Evolutionary conservation across 2,113 vertebrate species (phyloP), one percentile per base, ranked within the genome.

Genomic region (Callipepla californica): DNA sequence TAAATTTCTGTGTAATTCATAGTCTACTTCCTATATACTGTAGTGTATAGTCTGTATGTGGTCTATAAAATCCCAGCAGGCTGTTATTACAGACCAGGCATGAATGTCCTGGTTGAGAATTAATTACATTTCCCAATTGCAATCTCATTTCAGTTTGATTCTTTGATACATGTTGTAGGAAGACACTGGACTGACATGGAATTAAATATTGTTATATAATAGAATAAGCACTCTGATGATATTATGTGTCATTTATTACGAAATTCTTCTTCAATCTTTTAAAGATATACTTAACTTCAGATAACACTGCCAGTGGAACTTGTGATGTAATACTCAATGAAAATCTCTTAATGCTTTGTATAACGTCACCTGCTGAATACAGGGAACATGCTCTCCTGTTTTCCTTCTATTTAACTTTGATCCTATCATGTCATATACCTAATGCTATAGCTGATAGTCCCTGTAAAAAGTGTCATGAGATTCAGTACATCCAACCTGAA

Each of bases 201-300:
- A 76, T 87, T 82, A 53, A 93, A 88, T 92, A 94, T 90, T 72
- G 89, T 95, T 89, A 74, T 70, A 79, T 55, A 92, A 58, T 84
- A 95, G 94, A 93, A 90, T 90, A 93, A 90, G 77, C 47, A 44
- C 59, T 87, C 34, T 85, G 74, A 90, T 91, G 73, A 87, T 89
- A 95, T 84, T 92, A 72, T 90, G 68, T 58, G 81, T 63, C 84
- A 85, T 91, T 92, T 75, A 92, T 76, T 93, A 95, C 90, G 86
- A 83, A 95, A 92, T 79, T 85, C 50, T 93, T 89, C 96, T 87
- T 91, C 88, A 73, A 19, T 50, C 85, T 96, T 91, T 78, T 51
- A 82, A 89, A 51, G 26, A 92, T 45, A 57, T 58, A n/a, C 25
- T 78, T 94, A 85, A 80, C 87, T 95, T 34, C 45, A 85, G 79